phyloP scores from a whole-genome alignment of 2,797 vertebrate genomes.

The Lindbergichthys nudifrons region DNA sequence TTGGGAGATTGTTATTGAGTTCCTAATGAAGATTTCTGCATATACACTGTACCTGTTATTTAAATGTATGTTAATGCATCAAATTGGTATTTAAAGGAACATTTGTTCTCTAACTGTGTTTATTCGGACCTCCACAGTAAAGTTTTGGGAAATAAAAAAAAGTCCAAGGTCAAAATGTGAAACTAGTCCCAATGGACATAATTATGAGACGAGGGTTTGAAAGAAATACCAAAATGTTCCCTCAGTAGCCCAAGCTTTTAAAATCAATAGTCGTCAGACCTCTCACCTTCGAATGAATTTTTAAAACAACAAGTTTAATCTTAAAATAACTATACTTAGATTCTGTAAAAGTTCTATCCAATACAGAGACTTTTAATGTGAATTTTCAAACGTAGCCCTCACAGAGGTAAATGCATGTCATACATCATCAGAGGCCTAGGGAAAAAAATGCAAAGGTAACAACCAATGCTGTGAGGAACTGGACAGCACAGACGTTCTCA shows the following conservation, averaged over 20 bases:
- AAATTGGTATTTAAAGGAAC: neutral
- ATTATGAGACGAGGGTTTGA: neutral
- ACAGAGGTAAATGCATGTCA: neutral
- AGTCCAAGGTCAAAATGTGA: neutral
- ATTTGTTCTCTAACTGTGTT: neutral
- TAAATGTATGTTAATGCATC: neutral
- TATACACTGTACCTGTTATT: neutral
- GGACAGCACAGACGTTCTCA: neutral
- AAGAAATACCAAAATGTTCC: neutral
- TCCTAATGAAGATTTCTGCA: neutral
- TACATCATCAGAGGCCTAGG: neutral
- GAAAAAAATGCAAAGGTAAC: no score
- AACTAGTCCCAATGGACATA: neutral
- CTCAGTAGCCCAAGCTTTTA: neutral
- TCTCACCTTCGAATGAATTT: neutral
- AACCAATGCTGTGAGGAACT: neutral
- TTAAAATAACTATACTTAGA: no score
- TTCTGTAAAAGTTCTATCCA: no score
- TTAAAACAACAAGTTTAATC: no score
- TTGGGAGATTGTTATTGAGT: no score
- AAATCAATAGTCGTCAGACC: neutral
- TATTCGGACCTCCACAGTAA: neutral
- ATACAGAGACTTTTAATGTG: no score
- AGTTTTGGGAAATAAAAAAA: neutral
- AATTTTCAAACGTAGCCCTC: neutral